phyloP scores from a whole-genome alignment of 2,113 vertebrate species.

The Gracilinanus agilis region DNA sequence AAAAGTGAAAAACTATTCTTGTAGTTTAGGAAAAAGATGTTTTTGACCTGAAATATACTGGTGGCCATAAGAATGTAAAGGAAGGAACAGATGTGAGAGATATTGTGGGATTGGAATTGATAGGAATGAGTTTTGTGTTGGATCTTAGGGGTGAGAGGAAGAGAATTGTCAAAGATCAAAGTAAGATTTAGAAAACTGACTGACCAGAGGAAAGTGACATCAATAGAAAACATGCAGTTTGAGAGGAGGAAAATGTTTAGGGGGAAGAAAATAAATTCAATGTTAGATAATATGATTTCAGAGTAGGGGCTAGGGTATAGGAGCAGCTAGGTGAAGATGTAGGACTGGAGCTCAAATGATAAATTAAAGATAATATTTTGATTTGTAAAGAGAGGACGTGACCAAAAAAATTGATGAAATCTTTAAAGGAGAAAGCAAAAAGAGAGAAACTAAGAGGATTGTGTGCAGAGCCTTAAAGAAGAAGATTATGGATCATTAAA shows the following conservation, averaged over 20 bases:
- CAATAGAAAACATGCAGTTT: background rate
- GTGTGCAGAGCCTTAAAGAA: background rate
- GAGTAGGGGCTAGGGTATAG: background rate
- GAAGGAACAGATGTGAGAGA: background rate
- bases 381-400: background rate
- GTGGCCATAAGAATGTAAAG: background rate
- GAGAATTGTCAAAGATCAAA: background rate
- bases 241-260: background rate
- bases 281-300: background rate
- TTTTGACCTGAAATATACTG: background rate
- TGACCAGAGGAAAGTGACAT: background rate
- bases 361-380: background rate
- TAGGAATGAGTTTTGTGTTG: background rate
- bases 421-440: background rate
- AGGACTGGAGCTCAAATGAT: background rate
- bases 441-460: background rate
- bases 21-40: background rate
- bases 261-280: background rate
- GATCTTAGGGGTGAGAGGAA: background rate
- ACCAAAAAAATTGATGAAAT: background rate
- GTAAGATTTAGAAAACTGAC: background rate
- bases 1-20: background rate
- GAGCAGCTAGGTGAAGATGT: background rate
- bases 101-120: background rate
- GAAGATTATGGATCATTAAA: background rate